Base-by-base conservation (phyloP, 2,888 invertebrate species). In the Harpalus rufipes region DNA sequence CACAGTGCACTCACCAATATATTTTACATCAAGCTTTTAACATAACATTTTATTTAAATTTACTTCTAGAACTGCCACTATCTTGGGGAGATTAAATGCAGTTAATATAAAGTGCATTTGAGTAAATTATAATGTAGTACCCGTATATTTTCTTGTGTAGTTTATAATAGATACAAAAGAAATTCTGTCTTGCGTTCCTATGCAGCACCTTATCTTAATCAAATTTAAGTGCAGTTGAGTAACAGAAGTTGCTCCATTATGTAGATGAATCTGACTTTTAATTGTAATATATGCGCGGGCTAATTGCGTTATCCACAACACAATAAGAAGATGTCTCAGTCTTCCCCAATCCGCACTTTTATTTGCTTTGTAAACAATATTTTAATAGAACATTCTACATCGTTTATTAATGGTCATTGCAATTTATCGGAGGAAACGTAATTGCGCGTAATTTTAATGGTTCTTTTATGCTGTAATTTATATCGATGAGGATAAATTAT, bases 281-380 rank as follows among this genome's bases (percentile, higher is more conserved):
- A 74, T 74, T 74, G 74, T 74, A 74, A 74, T 74, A 74, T 51
- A 74, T 74, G 44, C 56, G n/a, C 44, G 56, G n/a, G 16, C 51
- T 74, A 74, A 74, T 74, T 74, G 21, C 21, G 56, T 74, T 74
- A 51, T 74, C 51, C 59, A 61, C 59, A 79, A 59, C 59, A 61
- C 41, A 80, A 61, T 80, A 80, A 59, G 80, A 39, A 25, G 56
- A 5, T 74, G 18, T 41, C 41, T 21, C 25, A 1, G 8, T 25
- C 39, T 14, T 32, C 68, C 41, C 16, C 21, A 44, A 25, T 76
- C 44, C 21, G 10, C 25, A 25, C 44, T 76, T 21, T 51, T 76
- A 76, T 76, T 76, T 76, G 56, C 12, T 76, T 76, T 44, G 76
- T 76, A 76, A 78, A 78, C 78, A 78, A 78, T 78, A 39, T 39